Percentiles rank a stretch among this genome's conserved stretches.
These are phyloP conservation scores for Cryptomyrus ogoouensis DNA, from an alignment of 2,113 vertebrate genomes.

Conservation along the genomic window DNA sequence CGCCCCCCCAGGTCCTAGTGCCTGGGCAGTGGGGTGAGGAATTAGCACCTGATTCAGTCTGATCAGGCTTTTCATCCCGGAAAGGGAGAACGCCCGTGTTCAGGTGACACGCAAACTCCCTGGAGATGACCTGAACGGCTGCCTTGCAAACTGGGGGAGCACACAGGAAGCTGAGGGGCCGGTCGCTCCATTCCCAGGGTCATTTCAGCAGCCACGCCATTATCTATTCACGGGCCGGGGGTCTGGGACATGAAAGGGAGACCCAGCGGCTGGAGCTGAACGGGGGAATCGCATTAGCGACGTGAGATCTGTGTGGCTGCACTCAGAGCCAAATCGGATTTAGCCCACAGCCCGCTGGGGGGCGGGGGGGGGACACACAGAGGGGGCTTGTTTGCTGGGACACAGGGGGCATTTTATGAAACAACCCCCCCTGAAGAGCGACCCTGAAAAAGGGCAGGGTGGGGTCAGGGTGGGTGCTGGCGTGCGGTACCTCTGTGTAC, in stretches of 20 bases:
- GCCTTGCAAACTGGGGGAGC: background rate
- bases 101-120: background rate
- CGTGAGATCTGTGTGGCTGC: constrained; percentile 58
- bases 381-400: constrained; percentile 44
- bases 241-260: constrained; percentile 18
- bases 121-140: background rate
- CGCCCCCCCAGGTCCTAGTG: background rate
- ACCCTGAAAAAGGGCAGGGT: background rate
- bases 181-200: background rate
- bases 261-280: constrained; percentile 51
- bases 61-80: background rate
- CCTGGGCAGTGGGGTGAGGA: background rate
- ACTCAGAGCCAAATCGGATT: constrained; percentile 60
- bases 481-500: constrained; percentile 5
- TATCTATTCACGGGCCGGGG: constrained; percentile 13
- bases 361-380: constrained; percentile 12
- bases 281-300: constrained; percentile 60
- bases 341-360: constrained; percentile 40
- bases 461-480: background rate
- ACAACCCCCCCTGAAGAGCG: background rate
- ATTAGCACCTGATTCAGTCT: background rate
- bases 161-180: background rate
- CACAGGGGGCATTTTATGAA: constrained; percentile 46
- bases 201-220: background rate
- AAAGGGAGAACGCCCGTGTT: background rate